Percentiles rank a stretch among this genome's conserved stretches.
Evolutionary conservation across 2,113 vertebrate genomes (phyloP).

Genomic region (Rissa tridactyla): DNA sequence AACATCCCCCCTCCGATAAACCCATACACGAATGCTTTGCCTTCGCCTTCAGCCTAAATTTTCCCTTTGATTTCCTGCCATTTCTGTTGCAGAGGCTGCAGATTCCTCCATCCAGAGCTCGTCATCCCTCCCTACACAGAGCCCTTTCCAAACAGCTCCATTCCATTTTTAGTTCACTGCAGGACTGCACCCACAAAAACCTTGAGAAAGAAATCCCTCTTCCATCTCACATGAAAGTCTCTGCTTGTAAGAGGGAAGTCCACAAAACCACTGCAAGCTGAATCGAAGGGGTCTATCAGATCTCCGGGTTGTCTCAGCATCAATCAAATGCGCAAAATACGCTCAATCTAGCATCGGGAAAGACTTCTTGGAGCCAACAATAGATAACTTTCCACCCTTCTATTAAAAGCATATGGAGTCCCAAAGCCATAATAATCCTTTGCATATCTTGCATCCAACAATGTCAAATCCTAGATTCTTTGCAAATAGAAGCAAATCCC

Average conservation of each 20-base stretch:
- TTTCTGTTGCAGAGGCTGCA: background rate
- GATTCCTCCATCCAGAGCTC: background rate
- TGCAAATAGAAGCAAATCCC: background rate
- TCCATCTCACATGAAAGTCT: background rate
- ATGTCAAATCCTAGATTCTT: background rate
- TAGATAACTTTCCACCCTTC: background rate
- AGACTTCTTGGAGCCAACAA: background rate
- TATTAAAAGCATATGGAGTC: background rate
- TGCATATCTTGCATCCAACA: background rate
- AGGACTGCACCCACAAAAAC: background rate
- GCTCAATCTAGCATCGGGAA: background rate
- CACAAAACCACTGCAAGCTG: background rate
- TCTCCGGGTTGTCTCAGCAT: background rate
- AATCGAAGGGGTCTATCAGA: rapidly evolving
- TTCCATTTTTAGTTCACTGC: background rate
- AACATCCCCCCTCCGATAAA: background rate
- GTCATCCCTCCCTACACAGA: background rate
- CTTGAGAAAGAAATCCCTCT: background rate
- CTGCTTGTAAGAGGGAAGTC: background rate
- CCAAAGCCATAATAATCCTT: background rate
- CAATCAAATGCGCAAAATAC: rapidly evolving
- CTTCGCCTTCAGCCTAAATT: background rate
- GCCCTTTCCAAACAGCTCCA: background rate
- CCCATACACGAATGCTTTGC: background rate
- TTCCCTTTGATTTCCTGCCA: background rate